These are phyloP conservation scores for Amphipyra berbera DNA, from an alignment of 2,888 invertebrate species.

Conservation along the genomic window DNA sequence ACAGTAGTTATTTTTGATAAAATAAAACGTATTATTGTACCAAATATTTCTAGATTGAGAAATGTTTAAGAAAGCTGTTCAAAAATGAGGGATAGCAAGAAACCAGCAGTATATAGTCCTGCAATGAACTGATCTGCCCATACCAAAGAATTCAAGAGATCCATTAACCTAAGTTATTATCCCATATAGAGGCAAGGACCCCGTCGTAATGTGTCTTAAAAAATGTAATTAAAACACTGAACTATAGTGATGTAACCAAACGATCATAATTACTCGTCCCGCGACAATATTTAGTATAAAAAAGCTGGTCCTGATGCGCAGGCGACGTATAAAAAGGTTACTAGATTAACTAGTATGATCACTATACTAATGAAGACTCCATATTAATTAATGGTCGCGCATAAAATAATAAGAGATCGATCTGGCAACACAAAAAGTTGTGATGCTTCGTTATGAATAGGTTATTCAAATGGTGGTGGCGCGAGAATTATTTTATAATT, in stretches of 20 bases:
- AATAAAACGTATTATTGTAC: no score
- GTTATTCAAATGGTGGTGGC: constrained; percentile 5
- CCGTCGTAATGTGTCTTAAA: constrained; percentile 9
- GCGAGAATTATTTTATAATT: no score
- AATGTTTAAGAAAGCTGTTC: no score
- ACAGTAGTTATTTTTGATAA: no score
- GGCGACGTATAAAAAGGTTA: constrained; percentile 42
- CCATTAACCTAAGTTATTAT: not conserved
- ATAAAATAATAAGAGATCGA: constrained; percentile 8
- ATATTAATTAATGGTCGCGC: constrained; percentile 33
- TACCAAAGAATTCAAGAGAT: no score
- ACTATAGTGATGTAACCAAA: constrained; percentile 41
- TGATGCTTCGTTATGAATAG: constrained; percentile 1
- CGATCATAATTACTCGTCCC: constrained; percentile 28
- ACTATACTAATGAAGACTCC: constrained; percentile 44
- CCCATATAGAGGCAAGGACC: constrained; percentile 3
- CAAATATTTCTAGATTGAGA: no score
- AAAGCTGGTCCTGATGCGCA: constrained; percentile 18
- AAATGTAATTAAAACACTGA: constrained; percentile 17
- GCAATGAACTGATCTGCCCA: no score
- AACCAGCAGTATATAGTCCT: no score
- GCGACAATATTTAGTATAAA: constrained; percentile 17
- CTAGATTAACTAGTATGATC: constrained; percentile 40
- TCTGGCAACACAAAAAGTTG: constrained; percentile 15
- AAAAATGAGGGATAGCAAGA: no score